Evolutionary conservation across 2,888 invertebrate species (phyloP).

Genomic region (Perdita meconis): DNA sequence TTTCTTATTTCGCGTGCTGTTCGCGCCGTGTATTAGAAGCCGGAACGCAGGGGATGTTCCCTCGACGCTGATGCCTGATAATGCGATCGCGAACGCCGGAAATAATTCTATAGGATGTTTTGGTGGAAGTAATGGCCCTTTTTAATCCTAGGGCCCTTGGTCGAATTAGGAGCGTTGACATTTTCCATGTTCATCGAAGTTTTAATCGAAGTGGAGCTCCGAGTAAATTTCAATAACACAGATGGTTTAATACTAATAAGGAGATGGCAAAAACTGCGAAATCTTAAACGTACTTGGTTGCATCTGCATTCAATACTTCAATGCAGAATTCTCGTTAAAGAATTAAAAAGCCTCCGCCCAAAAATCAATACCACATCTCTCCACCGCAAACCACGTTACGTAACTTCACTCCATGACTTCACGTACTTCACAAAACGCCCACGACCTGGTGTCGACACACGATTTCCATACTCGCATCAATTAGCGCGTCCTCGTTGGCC

Average conservation of each 20-base stretch:
- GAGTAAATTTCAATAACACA: too few relatives aligned
- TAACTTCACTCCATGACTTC: conserved; percentile 15
- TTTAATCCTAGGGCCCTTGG: too few relatives aligned
- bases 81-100: background rate
- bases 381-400: conserved; percentile 7
- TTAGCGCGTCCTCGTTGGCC: conserved; percentile 26
- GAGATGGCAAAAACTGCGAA: too few relatives aligned
- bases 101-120: background rate
- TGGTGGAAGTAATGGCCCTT: too few relatives aligned
- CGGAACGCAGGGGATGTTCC: background rate
- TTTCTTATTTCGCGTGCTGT: conserved; percentile 23
- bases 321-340: too few relatives aligned
- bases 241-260: too few relatives aligned
- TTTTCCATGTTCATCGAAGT: too few relatives aligned
- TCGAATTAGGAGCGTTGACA: too few relatives aligned
- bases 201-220: too few relatives aligned
- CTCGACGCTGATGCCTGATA: conserved; percentile 13
- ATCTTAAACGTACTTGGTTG: too few relatives aligned
- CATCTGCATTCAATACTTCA: too few relatives aligned
- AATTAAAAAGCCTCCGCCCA: background rate
- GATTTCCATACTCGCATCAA: conserved; percentile 56
- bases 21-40: conserved; percentile 7
- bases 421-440: conserved; percentile 37
- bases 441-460: conserved; percentile 55
- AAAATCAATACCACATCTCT: background rate